A percentile compares a stretch with the other conserved stretches of the same genome.
These are phyloP conservation scores for Cecropterus lyciades DNA, from an alignment of 1,140 invertebrate genomes.

Conservation along the genomic window DNA sequence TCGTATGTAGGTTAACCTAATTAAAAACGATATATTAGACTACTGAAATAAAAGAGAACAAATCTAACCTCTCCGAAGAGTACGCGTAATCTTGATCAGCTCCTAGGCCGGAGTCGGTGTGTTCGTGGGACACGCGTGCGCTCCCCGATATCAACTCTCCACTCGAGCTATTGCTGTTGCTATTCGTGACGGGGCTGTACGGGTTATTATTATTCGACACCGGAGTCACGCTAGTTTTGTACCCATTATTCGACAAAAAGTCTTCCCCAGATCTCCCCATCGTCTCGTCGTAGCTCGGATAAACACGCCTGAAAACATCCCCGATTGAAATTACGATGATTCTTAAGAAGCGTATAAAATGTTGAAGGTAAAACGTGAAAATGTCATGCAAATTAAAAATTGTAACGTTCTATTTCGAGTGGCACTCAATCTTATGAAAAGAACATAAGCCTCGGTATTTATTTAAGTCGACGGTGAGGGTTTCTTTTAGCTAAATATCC, in stretches of 20 bases:
- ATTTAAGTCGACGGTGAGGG: constrained; percentile 34
- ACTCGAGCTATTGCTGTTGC: constrained; percentile 82
- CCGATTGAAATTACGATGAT: constrained; percentile 32
- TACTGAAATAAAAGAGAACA: constrained; percentile 4
- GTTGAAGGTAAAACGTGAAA: constrained; percentile 34
- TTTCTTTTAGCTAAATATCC: constrained; percentile 25
- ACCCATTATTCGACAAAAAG: constrained; percentile 72
- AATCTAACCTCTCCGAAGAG: constrained; percentile 85
- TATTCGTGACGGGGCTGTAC: constrained; percentile 75
- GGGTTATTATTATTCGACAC: constrained; percentile 70
- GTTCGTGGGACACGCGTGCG: constrained; percentile 86
- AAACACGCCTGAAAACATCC: constrained; percentile 64
- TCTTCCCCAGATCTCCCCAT: constrained; percentile 57
- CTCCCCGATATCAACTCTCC: constrained; percentile 83
- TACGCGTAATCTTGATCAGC: constrained; percentile 88
- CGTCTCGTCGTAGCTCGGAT: constrained; percentile 72
- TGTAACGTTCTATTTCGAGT: constrained; percentile 36
- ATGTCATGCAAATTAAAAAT: constrained; percentile 37
- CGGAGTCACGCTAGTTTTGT: constrained; percentile 65
- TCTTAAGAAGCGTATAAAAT: constrained; percentile 36
- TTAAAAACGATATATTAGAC: background rate
- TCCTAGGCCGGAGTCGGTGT: constrained; percentile 88
- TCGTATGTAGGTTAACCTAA: no score
- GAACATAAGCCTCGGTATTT: constrained; percentile 38
- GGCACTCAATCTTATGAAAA: constrained; percentile 37